Evolutionary conservation across 2,888 invertebrate genomes (phyloP).

Genomic region (Danaus chrysippus): DNA sequence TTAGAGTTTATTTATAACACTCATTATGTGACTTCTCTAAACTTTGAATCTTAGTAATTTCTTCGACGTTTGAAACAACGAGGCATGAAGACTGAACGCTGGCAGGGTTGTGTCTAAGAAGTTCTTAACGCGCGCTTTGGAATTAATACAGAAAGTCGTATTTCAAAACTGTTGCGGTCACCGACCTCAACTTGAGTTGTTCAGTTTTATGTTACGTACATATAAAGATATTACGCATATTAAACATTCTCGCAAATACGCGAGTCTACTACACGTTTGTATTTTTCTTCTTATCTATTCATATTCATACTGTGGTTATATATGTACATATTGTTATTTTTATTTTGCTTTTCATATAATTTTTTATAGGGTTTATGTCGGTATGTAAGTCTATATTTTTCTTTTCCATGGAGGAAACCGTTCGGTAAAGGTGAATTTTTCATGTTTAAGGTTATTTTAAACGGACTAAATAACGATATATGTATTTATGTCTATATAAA

Average conservation of each 20-base stretch:
- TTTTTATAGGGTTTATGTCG: too few species aligned
- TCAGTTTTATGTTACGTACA: neutral
- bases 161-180: conserved; percentile 12
- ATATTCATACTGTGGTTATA: too few species aligned
- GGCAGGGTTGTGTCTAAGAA: conserved; percentile 22
- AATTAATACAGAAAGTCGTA: conserved; percentile 26
- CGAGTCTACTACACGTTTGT: neutral
- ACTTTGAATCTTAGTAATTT: neutral
- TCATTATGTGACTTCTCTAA: neutral
- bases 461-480: too few species aligned
- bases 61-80: conserved; percentile 18
- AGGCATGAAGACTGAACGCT: conserved; percentile 13
- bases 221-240: neutral
- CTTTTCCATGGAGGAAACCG: too few species aligned
- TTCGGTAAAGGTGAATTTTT: too few species aligned
- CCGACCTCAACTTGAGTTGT: neutral
- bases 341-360: too few species aligned
- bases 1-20: neutral
- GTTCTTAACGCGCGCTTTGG: conserved; percentile 28
- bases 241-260: neutral
- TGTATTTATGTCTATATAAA: too few species aligned
- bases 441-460: too few species aligned
- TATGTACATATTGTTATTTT: too few species aligned
- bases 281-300: too few species aligned
- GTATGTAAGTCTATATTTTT: too few species aligned